A percentile compares a stretch with the other conserved stretches of the same genome.
phyloP scores from a whole-genome alignment of 2,797 vertebrate species.

The Lutjanus argentimaculatus region DNA sequence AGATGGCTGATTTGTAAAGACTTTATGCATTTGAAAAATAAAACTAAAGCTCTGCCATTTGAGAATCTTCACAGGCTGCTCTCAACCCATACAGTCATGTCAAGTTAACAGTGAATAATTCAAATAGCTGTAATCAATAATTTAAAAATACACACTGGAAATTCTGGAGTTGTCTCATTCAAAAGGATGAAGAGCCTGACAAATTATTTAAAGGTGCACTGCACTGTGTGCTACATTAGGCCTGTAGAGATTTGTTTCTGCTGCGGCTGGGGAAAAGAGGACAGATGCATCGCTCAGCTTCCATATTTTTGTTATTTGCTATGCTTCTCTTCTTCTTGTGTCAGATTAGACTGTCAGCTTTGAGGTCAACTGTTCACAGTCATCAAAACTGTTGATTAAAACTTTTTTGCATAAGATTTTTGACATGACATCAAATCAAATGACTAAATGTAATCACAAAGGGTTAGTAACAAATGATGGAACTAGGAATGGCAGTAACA shows the following conservation, averaged over 20 bases:
- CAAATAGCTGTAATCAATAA: slow-evolving; percentile 41
- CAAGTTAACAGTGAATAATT: slow-evolving; percentile 58
- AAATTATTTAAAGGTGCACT: slow-evolving; percentile 60
- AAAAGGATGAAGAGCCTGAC: slow-evolving; percentile 27
- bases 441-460: no score
- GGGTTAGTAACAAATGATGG: no score
- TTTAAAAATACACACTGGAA: slow-evolving; percentile 46
- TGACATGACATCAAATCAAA: no score
- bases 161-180: slow-evolving; percentile 30
- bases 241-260: slow-evolving; percentile 22
- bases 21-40: neutral
- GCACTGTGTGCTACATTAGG: slow-evolving; percentile 21
- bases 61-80: neutral
- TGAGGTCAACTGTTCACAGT: neutral
- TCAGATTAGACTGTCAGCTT: neutral
- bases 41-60: neutral
- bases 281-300: neutral
- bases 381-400: neutral
- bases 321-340: neutral
- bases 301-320: neutral
- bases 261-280: neutral
- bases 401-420: neutral
- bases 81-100: slow-evolving; percentile 29
- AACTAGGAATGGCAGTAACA: no score
- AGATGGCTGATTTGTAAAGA: neutral